These are phyloP conservation scores for Halichondria panicea DNA, from an alignment of 37 sponge, comb jelly and placozoan species.

Conservation along the genomic window DNA sequence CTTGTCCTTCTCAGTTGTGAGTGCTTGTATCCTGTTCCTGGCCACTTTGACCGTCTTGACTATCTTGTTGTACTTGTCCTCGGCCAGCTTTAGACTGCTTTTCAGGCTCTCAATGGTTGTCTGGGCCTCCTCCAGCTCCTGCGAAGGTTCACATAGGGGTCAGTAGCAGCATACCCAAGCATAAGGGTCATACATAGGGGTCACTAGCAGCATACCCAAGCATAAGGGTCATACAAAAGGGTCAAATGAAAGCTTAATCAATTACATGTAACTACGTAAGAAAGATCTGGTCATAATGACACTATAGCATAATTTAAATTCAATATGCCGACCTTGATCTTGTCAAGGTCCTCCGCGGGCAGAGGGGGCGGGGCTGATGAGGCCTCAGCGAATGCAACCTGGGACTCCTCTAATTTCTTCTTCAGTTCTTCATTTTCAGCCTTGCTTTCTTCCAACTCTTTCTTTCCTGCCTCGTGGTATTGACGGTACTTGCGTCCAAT, in stretches of 20 bases:
- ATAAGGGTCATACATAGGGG: too few species aligned
- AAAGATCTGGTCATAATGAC: too few species aligned
- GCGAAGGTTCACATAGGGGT: too few species aligned
- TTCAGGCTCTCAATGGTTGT: constrained; percentile 43
- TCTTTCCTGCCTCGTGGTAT: constrained; percentile 20
- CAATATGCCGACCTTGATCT: constrained; percentile 7
- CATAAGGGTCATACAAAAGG: too few species aligned
- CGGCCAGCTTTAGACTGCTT: constrained; percentile 13
- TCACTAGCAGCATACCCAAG: too few species aligned
- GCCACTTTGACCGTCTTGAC: constrained; percentile 24
- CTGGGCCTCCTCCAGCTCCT: constrained; percentile 70
- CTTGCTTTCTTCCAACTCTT: constrained; percentile 49
- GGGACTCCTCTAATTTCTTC: constrained; percentile 33
- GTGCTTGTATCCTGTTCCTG: constrained; percentile 21
- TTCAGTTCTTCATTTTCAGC: constrained; percentile 20
- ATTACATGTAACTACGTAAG: too few species aligned
- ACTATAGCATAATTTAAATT: too few species aligned
- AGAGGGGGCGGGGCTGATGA: constrained; percentile 17
- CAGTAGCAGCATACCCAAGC: too few species aligned
- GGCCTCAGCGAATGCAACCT: not conserved
- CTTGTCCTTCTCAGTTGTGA: constrained; percentile 47
- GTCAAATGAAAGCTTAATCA: too few species aligned
- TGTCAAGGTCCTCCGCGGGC: constrained; percentile 2
- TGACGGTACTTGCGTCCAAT: constrained; percentile 58
- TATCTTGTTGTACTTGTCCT: constrained; percentile 35